These are phyloP conservation scores for Athene cunicularia DNA, from an alignment of 2,113 vertebrate species.

Conservation along the genomic window DNA sequence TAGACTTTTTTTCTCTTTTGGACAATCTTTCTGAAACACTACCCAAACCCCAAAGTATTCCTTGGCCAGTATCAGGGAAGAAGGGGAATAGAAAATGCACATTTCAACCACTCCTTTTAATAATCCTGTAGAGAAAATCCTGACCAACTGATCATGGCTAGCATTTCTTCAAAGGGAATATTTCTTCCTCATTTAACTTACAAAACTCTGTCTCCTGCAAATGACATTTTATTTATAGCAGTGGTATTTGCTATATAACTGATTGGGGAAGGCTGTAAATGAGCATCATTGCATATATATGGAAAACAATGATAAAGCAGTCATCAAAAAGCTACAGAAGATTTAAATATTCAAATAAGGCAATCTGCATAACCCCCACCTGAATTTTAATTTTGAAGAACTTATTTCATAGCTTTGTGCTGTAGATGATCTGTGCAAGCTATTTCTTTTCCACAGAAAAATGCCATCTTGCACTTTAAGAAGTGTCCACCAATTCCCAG, in stretches of 20 bases:
- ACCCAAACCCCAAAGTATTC: not conserved
- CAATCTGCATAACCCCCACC: constrained; percentile 49
- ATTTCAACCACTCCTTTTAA: not conserved
- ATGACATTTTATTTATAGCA: constrained; percentile 70
- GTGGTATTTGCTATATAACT: constrained; percentile 62
- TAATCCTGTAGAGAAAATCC: constrained; percentile 1
- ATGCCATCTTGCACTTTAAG: not conserved
- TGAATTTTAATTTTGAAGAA: constrained; percentile 66
- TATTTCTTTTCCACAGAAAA: not conserved
- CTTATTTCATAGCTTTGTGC: constrained; percentile 29
- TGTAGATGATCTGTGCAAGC: not conserved
- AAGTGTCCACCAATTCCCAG: not conserved
- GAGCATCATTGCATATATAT: constrained; percentile 50
- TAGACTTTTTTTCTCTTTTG: not conserved
- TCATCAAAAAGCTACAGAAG: constrained; percentile 68
- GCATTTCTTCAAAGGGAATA: constrained; percentile 19
- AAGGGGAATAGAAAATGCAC: not conserved
- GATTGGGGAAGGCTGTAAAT: constrained; percentile 70
- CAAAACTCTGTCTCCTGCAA: constrained; percentile 59
- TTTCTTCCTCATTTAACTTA: constrained; percentile 65
- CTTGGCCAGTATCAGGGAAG: not conserved
- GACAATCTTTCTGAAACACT: not conserved
- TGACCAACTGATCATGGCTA: not conserved
- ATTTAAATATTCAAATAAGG: constrained; percentile 71
- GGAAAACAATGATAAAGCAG: constrained; percentile 68